These are phyloP conservation scores for Alethe castanea DNA, from an alignment of 2,113 vertebrate species.

Conservation along the genomic window DNA sequence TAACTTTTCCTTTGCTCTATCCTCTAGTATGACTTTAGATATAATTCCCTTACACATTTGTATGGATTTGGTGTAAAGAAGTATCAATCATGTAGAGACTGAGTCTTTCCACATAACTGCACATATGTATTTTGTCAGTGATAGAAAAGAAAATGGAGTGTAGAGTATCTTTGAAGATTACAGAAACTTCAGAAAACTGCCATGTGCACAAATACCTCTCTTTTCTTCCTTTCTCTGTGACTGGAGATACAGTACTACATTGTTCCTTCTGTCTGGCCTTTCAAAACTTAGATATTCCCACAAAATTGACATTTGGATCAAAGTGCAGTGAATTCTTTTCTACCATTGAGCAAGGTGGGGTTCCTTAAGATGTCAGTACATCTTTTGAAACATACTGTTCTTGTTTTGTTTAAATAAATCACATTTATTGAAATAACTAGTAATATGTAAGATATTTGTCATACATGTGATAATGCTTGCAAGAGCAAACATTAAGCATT, in stretches of 20 bases:
- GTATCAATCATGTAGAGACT: background rate
- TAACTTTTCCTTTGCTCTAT: background rate
- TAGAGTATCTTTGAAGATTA: background rate
- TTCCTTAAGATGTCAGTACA: background rate
- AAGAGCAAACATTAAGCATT: background rate
- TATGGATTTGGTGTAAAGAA: background rate
- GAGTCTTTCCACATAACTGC: background rate
- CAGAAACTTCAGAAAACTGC: background rate
- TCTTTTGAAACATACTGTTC: background rate
- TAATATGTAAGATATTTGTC: background rate
- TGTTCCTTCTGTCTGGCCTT: background rate
- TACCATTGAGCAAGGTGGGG: background rate
- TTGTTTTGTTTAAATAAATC: background rate
- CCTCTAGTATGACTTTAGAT: background rate
- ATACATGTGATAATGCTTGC: background rate
- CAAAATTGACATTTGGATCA: background rate
- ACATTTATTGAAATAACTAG: background rate
- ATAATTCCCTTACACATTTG: background rate
- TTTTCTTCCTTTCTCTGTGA: background rate
- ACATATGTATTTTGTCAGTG: background rate
- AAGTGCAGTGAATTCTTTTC: background rate
- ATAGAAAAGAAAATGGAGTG: background rate
- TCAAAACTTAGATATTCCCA: background rate
- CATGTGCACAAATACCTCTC: background rate
- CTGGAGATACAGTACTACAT: background rate